Percentiles rank a stretch among this genome's conserved stretches.
Evolutionary conservation across 2,888 invertebrate species (phyloP).

Genomic region (Temnothorax rugatulus): DNA sequence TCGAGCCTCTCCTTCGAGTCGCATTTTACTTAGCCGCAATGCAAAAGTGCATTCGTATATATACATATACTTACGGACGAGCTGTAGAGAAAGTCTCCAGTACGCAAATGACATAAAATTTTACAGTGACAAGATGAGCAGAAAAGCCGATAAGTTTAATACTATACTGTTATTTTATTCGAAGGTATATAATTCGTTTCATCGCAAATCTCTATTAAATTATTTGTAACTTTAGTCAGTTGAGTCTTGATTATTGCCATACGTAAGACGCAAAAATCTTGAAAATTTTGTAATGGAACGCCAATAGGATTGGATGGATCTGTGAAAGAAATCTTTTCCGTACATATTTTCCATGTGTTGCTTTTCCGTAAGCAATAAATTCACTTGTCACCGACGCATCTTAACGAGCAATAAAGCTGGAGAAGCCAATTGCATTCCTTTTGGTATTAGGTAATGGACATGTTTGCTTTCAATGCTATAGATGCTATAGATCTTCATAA

Average conservation of each 20-base stretch:
- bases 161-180: neutral
- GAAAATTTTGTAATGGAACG: neutral
- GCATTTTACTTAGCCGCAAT: constrained; percentile 23
- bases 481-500: constrained; percentile 32
- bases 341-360: neutral
- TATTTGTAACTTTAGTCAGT: neutral
- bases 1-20: constrained; percentile 17
- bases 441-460: constrained; percentile 32
- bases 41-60: constrained; percentile 11
- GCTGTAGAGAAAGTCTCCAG: constrained; percentile 2
- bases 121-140: neutral
- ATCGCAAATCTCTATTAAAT: neutral
- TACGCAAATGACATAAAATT: neutral
- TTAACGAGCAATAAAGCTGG: constrained; percentile 1
- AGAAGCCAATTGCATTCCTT: constrained; percentile 18
- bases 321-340: neutral
- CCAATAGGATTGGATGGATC: neutral
- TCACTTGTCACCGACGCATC: neutral
- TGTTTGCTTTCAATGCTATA: constrained; percentile 27
- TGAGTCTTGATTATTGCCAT: neutral
- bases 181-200: neutral
- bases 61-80: neutral
- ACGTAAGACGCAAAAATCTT: neutral
- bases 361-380: constrained; percentile 1
- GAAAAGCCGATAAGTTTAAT: neutral